A percentile compares a stretch with the other conserved stretches of the same genome.
phyloP scores from a whole-genome alignment of 2,888 invertebrate species.

The Drosophila aldrichi region DNA sequence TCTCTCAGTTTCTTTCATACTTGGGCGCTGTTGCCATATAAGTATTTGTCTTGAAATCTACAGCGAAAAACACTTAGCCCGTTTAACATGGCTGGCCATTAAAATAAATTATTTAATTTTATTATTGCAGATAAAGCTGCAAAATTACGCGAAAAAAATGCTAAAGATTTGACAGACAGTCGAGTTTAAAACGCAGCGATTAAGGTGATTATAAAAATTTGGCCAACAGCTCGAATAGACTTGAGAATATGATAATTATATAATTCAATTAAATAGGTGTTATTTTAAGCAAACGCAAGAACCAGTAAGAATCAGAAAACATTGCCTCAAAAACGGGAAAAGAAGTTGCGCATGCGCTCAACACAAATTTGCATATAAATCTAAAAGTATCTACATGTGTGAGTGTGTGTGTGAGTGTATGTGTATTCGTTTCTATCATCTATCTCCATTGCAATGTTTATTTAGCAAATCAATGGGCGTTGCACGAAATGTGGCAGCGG shows the following conservation, averaged over 20 bases:
- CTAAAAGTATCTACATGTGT: not conserved
- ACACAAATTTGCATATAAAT: constrained; percentile 46
- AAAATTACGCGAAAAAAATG: constrained; percentile 61
- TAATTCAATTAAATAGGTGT: constrained; percentile 9
- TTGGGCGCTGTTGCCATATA: constrained; percentile 24
- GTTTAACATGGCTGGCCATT: constrained; percentile 68
- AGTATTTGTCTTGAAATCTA: constrained; percentile 57
- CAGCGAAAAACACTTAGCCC: constrained; percentile 81
- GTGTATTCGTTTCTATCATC: constrained; percentile 24
- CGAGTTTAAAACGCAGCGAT: constrained; percentile 34
- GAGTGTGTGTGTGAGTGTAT: constrained; percentile 5
- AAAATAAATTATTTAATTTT: constrained; percentile 79
- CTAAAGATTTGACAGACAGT: constrained; percentile 57
- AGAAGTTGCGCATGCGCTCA: constrained; percentile 50
- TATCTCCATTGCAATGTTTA: constrained; percentile 39
- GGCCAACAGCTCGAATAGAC: constrained; percentile 18
- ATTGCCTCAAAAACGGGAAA: constrained; percentile 9
- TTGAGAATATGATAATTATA: not conserved
- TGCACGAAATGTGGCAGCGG: constrained; percentile 66
- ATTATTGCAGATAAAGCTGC: constrained; percentile 67
- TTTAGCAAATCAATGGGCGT: constrained; percentile 62
- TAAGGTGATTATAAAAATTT: constrained; percentile 29
- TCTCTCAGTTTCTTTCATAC: not conserved
- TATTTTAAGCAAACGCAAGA: not conserved
- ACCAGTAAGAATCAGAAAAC: constrained; percentile 15